Percentiles rank a stretch among this genome's conserved stretches.
phyloP scores from a whole-genome alignment of 2,797 vertebrate genomes.

The Telmatherina bonti region DNA sequence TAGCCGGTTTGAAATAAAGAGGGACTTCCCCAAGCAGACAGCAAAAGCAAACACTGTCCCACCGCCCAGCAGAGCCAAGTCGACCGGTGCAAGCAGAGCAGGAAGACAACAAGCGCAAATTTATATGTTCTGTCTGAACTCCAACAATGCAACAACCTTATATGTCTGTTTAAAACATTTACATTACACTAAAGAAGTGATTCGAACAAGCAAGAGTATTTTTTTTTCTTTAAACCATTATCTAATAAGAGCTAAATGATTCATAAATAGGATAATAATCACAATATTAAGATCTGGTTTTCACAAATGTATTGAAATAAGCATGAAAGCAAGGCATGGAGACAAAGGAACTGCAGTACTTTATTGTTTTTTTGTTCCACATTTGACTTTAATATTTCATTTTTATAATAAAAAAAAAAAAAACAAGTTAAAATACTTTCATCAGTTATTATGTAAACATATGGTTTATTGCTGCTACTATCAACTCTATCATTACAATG shows the following conservation, averaged over 20 bases:
- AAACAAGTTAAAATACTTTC: not conserved
- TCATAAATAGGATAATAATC: not conserved
- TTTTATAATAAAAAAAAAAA: too few species aligned
- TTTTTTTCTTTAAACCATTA: not conserved
- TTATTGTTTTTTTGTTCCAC: not conserved
- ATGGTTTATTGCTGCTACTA: not conserved
- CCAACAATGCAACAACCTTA: constrained; percentile 25
- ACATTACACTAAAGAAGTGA: not conserved
- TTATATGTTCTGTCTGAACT: constrained; percentile 19
- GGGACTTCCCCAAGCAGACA: constrained; percentile 77
- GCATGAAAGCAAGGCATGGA: not conserved
- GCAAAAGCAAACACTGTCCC: constrained; percentile 72
- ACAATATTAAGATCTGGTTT: not conserved
- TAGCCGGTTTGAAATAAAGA: constrained; percentile 54
- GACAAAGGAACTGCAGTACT: not conserved
- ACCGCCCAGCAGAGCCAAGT: constrained; percentile 44
- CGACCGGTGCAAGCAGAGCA: constrained; percentile 54
- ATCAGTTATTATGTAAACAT: not conserved
- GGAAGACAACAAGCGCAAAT: constrained; percentile 60
- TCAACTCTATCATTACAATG: not conserved
- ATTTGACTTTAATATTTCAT: not conserved
- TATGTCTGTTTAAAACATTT: constrained; percentile 12
- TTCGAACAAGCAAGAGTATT: not conserved
- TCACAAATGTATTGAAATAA: not conserved
- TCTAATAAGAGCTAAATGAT: not conserved